phyloP scores from a whole-genome alignment of 2,888 invertebrate genomes.

The Corbicula japonica region DNA sequence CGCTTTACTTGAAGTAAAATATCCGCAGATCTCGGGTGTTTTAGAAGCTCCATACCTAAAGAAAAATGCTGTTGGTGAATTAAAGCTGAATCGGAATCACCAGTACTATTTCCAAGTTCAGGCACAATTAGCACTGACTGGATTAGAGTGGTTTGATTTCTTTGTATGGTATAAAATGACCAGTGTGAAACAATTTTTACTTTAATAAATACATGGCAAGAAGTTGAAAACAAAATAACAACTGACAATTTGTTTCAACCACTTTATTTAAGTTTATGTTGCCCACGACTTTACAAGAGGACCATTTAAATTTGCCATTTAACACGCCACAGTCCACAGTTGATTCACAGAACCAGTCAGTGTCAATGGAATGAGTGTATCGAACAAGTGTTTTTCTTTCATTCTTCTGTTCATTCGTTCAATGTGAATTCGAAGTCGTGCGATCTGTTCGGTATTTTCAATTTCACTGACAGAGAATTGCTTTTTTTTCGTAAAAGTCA shows the following conservation, averaged over 20 bases:
- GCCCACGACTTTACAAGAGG: no score
- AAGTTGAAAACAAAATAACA: slow-evolving; percentile 30
- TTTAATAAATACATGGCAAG: slow-evolving; percentile 16
- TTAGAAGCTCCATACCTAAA: slow-evolving; percentile 13
- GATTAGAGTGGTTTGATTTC: slow-evolving; percentile 44
- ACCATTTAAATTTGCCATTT: no score
- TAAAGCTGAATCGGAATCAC: slow-evolving; percentile 26
- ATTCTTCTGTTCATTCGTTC: no score
- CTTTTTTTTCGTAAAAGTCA: no score
- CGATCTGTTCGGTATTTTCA: no score
- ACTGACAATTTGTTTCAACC: slow-evolving; percentile 9
- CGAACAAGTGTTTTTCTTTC: no score
- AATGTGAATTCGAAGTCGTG: no score
- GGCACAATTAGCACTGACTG: slow-evolving; percentile 26
- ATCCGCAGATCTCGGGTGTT: slow-evolving; percentile 32
- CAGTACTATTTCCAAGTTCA: slow-evolving; percentile 33
- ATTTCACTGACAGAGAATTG: no score
- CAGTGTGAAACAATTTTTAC: slow-evolving; percentile 36
- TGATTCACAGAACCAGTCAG: no score
- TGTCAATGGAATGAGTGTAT: no score
- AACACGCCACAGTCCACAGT: no score
- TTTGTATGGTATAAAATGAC: slow-evolving; percentile 38
- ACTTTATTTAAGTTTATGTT: slow-evolving; percentile 33
- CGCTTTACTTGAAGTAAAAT: slow-evolving; percentile 43
- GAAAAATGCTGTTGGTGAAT: neutral